Percentiles rank a stretch among this genome's conserved stretches.
These are phyloP conservation scores for Capreolus pygargus DNA, from an alignment of 2,113 vertebrate species.

Conservation along the genomic window DNA sequence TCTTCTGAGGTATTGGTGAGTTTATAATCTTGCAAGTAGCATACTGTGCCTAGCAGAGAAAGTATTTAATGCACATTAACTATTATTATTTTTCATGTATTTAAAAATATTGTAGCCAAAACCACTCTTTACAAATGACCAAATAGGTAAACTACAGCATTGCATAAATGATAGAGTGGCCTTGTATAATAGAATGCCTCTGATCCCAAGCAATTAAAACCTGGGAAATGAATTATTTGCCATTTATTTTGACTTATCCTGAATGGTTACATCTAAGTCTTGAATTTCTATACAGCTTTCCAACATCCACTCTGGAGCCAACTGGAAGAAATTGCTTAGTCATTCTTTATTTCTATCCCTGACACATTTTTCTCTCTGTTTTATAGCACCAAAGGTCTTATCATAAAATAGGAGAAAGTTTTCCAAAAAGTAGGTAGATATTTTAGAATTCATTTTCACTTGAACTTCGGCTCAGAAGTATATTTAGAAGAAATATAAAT, in stretches of 20 bases:
- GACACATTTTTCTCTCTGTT: conserved; percentile 48
- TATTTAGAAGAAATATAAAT: conserved; percentile 68
- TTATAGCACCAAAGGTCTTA: conserved; percentile 41
- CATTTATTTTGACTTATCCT: not conserved
- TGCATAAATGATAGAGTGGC: not conserved
- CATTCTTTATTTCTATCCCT: not conserved
- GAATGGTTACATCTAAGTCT: not conserved
- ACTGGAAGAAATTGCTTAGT: not conserved
- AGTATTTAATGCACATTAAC: not conserved
- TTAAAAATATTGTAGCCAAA: not conserved
- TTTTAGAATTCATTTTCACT: conserved; percentile 34
- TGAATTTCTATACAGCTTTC: not conserved
- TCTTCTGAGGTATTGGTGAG: not conserved
- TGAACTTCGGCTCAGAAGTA: conserved; percentile 33
- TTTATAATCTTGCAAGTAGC: not conserved
- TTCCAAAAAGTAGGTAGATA: conserved; percentile 52
- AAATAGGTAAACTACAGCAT: not conserved
- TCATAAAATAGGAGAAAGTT: conserved; percentile 51
- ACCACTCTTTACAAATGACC: not conserved
- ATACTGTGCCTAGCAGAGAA: not conserved
- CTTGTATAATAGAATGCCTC: not conserved
- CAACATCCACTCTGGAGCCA: not conserved
- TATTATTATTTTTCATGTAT: not conserved
- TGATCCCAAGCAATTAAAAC: not conserved
- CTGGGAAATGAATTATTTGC: not conserved